A percentile compares a stretch with the other conserved stretches of the same genome.
These are phyloP conservation scores for Trichogramma pretiosum DNA, from an alignment of 1,140 invertebrate genomes.

Conservation along the genomic window DNA sequence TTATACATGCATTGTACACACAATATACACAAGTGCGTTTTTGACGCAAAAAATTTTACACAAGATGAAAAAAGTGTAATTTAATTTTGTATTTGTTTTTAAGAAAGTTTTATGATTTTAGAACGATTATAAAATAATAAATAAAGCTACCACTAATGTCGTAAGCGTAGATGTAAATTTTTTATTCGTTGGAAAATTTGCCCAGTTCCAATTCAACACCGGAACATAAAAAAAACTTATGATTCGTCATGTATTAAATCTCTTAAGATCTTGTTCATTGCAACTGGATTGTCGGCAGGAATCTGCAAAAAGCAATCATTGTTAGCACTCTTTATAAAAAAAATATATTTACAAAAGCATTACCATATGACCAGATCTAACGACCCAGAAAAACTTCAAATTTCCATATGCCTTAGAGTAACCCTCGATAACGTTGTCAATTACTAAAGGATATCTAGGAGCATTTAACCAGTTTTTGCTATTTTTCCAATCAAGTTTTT, in stretches of 20 bases:
- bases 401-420: conserved; percentile 58
- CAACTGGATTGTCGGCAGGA: conserved; percentile 29
- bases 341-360: background rate
- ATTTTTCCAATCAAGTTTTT: conserved; percentile 56
- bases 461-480: conserved; percentile 47
- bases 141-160: background rate
- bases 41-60: background rate
- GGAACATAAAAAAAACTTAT: no score
- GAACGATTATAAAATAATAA: background rate
- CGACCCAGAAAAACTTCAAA: conserved; percentile 67
- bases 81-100: conserved; percentile 4
- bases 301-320: conserved; percentile 47
- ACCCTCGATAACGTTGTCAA: conserved; percentile 54
- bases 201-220: no score
- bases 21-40: no score
- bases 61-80: conserved; percentile 2
- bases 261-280: background rate
- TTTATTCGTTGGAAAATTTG: no score
- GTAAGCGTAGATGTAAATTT: conserved; percentile 3
- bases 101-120: background rate
- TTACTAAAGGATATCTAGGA: conserved; percentile 47
- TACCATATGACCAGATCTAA: conserved; percentile 64
- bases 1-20: no score
- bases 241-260: no score
- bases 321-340: conserved; percentile 9